These are phyloP conservation scores for Meganola albula DNA, from an alignment of 2,888 invertebrate genomes.

Conservation along the genomic window DNA sequence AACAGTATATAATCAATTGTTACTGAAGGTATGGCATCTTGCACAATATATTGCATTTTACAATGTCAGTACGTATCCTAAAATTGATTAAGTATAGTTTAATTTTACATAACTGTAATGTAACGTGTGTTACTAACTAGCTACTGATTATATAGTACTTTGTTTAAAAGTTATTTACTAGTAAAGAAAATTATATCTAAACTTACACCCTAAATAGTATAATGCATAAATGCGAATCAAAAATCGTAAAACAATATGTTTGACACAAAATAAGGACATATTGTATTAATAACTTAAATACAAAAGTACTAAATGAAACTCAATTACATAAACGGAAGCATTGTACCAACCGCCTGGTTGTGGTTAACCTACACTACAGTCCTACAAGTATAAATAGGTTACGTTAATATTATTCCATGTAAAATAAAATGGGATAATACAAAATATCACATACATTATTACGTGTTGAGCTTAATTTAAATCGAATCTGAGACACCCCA, in stretches of 20 bases:
- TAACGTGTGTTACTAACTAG: constrained; percentile 53
- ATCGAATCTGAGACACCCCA: constrained; percentile 47
- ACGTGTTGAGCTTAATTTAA: constrained; percentile 77
- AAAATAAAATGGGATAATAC: constrained; percentile 63
- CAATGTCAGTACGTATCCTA: constrained; percentile 35
- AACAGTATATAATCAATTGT: constrained; percentile 39
- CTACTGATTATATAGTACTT: constrained; percentile 68
- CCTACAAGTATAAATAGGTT: constrained; percentile 55
- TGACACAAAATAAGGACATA: constrained; percentile 44
- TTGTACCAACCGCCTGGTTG: constrained; percentile 45
- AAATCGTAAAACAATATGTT: constrained; percentile 49
- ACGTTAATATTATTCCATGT: constrained; percentile 49
- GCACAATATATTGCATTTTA: constrained; percentile 26
- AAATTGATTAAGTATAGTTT: constrained; percentile 41
- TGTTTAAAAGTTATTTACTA: constrained; percentile 63
- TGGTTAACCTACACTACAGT: constrained; percentile 44
- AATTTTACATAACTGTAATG: constrained; percentile 48
- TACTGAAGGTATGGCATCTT: constrained; percentile 22
- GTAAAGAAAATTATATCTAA: constrained; percentile 57
- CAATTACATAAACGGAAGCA: constrained; percentile 69
- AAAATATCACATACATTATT: constrained; percentile 79
- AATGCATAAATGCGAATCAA: constrained; percentile 62
- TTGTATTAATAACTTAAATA: constrained; percentile 57
- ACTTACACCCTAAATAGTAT: constrained; percentile 56
- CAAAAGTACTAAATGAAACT: constrained; percentile 60